A percentile compares a stretch with the other conserved stretches of the same genome.
Evolutionary conservation across 2,888 invertebrate genomes (phyloP).

Genomic region (Toxonevra muliebris): DNA sequence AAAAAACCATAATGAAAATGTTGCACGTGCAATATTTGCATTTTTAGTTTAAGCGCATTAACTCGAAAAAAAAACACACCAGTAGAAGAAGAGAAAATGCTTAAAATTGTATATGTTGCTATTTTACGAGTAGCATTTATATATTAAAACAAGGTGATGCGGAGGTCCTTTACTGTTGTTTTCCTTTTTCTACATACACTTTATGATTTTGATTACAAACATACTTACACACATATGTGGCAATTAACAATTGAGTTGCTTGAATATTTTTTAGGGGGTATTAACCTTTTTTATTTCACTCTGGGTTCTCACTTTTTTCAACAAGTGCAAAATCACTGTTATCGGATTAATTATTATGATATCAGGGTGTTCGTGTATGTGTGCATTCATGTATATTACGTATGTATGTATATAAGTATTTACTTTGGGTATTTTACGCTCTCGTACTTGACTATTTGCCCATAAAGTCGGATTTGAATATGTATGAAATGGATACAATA

Average conservation of each 20-base stretch:
- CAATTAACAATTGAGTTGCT: slow-evolving; percentile 33
- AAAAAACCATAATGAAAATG: slow-evolving; percentile 11
- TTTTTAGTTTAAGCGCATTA: slow-evolving; percentile 37
- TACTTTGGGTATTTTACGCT: slow-evolving; percentile 20
- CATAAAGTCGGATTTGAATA: slow-evolving; percentile 37
- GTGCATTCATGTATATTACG: background rate
- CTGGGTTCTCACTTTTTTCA: slow-evolving; percentile 16
- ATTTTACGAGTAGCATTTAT: background rate
- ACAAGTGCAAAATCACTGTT: slow-evolving; percentile 39
- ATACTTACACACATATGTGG: slow-evolving; percentile 23
- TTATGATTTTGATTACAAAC: background rate
- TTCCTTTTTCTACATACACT: no score
- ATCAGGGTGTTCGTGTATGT: background rate
- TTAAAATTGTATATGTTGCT: background rate
- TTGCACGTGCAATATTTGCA: slow-evolving; percentile 39
- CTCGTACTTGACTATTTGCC: slow-evolving; percentile 29
- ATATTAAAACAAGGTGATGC: background rate
- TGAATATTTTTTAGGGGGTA: slow-evolving; percentile 5
- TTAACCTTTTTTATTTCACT: background rate
- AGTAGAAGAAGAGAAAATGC: slow-evolving; percentile 6
- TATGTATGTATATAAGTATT: background rate
- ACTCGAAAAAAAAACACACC: slow-evolving; percentile 25
- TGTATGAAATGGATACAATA: slow-evolving; percentile 16
- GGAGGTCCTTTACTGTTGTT: no score
- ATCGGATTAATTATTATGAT: slow-evolving; percentile 36